Percentiles rank a stretch among this genome's conserved stretches.
These are phyloP conservation scores for Loxodonta africana DNA, from an alignment of 2,113 vertebrate genomes.

Conservation along the genomic window DNA sequence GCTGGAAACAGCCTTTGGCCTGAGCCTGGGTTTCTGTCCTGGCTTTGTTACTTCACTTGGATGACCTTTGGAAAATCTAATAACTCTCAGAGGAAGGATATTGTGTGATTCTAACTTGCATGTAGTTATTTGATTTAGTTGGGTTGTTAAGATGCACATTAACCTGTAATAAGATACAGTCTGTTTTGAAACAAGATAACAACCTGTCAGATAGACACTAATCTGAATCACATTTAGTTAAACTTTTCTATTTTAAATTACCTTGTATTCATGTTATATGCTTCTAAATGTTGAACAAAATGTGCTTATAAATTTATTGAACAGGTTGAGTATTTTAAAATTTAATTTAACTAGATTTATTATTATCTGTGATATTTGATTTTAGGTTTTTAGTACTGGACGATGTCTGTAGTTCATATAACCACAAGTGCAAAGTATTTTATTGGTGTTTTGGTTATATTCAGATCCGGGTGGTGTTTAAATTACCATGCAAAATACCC, in stretches of 20 bases:
- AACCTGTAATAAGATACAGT: not conserved
- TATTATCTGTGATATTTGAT: not conserved
- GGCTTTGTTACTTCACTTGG: not conserved
- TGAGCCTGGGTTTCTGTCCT: not conserved
- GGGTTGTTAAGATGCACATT: not conserved
- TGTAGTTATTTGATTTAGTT: not conserved
- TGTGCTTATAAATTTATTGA: slow-evolving; percentile 19
- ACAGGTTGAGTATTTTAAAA: not conserved
- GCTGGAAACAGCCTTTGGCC: not conserved
- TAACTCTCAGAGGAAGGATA: not conserved
- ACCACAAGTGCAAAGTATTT: not conserved
- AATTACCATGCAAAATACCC: slow-evolving; percentile 5
- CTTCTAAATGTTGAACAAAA: slow-evolving; percentile 12
- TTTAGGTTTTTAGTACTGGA: not conserved
- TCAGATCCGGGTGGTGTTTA: slow-evolving; percentile 8
- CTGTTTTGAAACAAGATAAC: not conserved
- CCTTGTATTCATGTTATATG: not conserved
- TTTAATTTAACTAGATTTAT: not conserved
- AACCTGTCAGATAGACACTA: not conserved
- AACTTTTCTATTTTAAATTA: slow-evolving; percentile 16
- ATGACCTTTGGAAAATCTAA: not conserved
- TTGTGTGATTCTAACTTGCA: not conserved
- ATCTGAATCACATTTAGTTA: not conserved
- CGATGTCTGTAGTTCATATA: not conserved
- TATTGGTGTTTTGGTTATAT: not conserved